These are phyloP conservation scores for Leptodirus hochenwartii DNA, from an alignment of 2,888 invertebrate species.

Conservation along the genomic window DNA sequence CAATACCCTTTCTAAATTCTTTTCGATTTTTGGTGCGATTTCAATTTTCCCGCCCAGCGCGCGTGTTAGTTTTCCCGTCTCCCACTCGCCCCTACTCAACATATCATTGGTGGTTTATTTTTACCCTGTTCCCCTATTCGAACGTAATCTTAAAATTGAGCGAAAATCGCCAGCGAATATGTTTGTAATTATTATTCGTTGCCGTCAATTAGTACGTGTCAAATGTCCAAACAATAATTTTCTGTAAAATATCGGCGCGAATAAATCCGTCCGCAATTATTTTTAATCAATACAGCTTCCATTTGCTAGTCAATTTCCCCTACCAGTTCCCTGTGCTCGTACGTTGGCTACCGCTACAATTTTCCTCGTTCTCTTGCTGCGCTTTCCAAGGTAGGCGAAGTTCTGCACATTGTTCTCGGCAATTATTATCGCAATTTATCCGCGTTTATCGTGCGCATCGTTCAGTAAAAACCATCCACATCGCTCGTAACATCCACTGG, in stretches of 20 bases:
- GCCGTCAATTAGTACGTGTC: no score
- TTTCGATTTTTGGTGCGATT: slow-evolving; percentile 5
- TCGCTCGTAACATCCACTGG: no score
- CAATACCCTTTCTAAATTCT: no score
- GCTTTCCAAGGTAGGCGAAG: slow-evolving; percentile 17
- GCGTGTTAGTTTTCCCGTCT: slow-evolving; percentile 9
- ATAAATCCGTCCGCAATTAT: background rate
- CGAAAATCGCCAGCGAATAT: slow-evolving; percentile 6
- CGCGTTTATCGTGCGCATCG: no score
- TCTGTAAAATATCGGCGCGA: background rate
- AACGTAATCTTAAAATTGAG: slow-evolving; percentile 4
- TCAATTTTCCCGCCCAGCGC: slow-evolving; percentile 16
- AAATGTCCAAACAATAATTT: no score
- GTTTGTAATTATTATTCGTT: no score
- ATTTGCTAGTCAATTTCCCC: slow-evolving; percentile 18
- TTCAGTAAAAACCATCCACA: no score
- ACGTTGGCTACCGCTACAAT: slow-evolving; percentile 18
- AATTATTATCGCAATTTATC: no score
- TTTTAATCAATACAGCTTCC: background rate
- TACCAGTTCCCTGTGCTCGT: slow-evolving; percentile 17
- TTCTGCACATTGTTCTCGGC: slow-evolving; percentile 11
- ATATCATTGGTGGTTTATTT: slow-evolving; percentile 18
- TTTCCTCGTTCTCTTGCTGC: slow-evolving; percentile 22
- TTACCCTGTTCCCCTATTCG: slow-evolving; percentile 17
- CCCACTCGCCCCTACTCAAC: slow-evolving; percentile 10